phyloP scores from a whole-genome alignment of 2,113 vertebrate genomes.

The Suncus etruscus region DNA sequence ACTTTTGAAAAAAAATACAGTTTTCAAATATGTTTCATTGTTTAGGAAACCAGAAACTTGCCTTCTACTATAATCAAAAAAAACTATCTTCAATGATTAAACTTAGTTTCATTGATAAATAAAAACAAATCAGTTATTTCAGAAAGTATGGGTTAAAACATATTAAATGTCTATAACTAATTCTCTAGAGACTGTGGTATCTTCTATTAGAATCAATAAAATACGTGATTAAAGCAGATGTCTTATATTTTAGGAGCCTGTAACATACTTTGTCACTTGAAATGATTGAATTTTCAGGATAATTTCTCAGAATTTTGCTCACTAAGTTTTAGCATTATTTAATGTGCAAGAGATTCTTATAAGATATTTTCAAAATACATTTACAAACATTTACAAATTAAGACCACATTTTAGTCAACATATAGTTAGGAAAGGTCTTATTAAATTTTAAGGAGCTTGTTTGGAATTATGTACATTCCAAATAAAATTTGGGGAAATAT shows the following conservation, averaged over 20 bases:
- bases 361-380: conserved; percentile 27
- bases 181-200: neutral
- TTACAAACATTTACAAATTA: conserved; percentile 38
- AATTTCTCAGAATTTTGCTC: conserved; percentile 52
- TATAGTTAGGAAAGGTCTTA: conserved; percentile 24
- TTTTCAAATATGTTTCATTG: conserved; percentile 49
- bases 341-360: neutral
- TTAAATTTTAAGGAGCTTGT: conserved; percentile 41
- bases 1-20: conserved; percentile 12
- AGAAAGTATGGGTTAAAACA: conserved; percentile 35
- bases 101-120: conserved; percentile 47
- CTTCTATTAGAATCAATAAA: conserved; percentile 43
- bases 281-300: conserved; percentile 45
- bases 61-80: conserved; percentile 14
- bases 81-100: conserved; percentile 8
- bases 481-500: neutral
- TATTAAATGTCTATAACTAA: neutral
- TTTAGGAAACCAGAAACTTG: conserved; percentile 34
- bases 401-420: conserved; percentile 19
- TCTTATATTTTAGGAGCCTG: conserved; percentile 49
- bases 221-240: conserved; percentile 30
- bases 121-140: conserved; percentile 35
- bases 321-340: conserved; percentile 56
- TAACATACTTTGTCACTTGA: conserved; percentile 10
- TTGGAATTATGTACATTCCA: conserved; percentile 46